These are phyloP conservation scores for Drosophila rellima DNA, from an alignment of 2,888 invertebrate species.

Conservation along the genomic window DNA sequence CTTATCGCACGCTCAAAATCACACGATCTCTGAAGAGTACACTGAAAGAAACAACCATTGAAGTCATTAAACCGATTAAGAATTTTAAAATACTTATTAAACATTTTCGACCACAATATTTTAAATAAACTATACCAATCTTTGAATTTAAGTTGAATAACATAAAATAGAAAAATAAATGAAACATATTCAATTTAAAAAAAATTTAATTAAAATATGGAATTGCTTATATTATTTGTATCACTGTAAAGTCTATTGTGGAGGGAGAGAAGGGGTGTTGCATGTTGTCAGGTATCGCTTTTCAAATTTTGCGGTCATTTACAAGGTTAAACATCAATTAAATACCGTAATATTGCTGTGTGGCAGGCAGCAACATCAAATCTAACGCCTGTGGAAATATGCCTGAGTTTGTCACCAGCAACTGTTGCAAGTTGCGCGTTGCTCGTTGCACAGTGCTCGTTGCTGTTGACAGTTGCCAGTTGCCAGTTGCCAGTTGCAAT, in stretches of 20 bases:
- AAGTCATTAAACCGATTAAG: no score
- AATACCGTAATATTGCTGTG: conserved; percentile 62
- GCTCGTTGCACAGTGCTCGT: conserved; percentile 26
- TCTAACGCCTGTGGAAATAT: conserved; percentile 58
- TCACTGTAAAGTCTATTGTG: neutral
- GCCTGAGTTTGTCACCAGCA: conserved; percentile 64
- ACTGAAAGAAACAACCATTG: neutral
- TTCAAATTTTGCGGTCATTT: conserved; percentile 40
- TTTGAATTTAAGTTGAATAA: no score
- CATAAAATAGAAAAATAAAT: no score
- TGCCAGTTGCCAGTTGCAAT: conserved; percentile 29
- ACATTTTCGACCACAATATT: no score
- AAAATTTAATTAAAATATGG: no score
- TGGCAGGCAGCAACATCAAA: conserved; percentile 67
- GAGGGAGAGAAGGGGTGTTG: conserved; percentile 37
- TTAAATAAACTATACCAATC: no score
- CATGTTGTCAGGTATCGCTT: conserved; percentile 56
- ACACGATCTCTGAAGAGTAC: conserved; percentile 44
- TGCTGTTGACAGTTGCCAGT: conserved; percentile 24
- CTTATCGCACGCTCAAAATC: conserved; percentile 72
- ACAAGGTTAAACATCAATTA: conserved; percentile 82
- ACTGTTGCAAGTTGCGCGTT: conserved; percentile 41
- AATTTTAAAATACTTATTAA: no score
- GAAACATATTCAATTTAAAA: no score
- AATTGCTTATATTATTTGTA: neutral